Percentiles rank a stretch among this genome's conserved stretches.
phyloP scores from a whole-genome alignment of 2,797 vertebrate species.

The Hoplostethus atlanticus region DNA sequence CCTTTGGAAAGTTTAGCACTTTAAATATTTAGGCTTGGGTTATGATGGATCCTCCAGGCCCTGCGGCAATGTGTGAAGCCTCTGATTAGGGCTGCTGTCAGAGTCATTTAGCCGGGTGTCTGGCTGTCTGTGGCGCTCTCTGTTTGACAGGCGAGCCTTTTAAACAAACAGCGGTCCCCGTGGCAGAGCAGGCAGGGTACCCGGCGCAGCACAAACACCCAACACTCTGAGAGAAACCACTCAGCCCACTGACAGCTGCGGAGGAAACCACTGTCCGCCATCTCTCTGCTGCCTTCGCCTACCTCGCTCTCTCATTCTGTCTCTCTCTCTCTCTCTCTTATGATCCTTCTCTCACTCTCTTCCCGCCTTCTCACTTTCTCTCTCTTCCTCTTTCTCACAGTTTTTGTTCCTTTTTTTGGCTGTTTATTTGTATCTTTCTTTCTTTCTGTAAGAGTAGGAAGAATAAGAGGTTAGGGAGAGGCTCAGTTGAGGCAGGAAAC shows the following conservation, averaged over 20 bases:
- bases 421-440: not conserved
- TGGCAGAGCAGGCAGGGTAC: slow-evolving; percentile 79
- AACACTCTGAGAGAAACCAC: slow-evolving; percentile 81
- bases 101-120: slow-evolving; percentile 83
- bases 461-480: no score
- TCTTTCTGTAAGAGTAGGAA: not conserved
- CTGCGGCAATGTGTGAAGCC: slow-evolving; percentile 83
- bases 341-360: not conserved
- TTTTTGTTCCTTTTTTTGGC: slow-evolving; percentile 30
- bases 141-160: slow-evolving; percentile 88
- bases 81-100: slow-evolving; percentile 87
- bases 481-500: no score
- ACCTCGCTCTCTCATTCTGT: not conserved
- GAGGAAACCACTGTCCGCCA: slow-evolving; percentile 72
- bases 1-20: slow-evolving; percentile 90
- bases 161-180: slow-evolving; percentile 88
- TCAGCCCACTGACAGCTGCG: slow-evolving; percentile 80
- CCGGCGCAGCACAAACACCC: slow-evolving; percentile 77
- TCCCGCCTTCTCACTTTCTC: not conserved
- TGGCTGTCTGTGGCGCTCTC: slow-evolving; percentile 78
- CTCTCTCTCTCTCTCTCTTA: not conserved
- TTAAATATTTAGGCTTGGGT: slow-evolving; percentile 90
- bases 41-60: slow-evolving; percentile 88
- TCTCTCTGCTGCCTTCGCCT: slow-evolving; percentile 6
- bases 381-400: slow-evolving; percentile 29